Base-by-base conservation (phyloP, 2,888 invertebrate species). In the Villa cingulata region DNA sequence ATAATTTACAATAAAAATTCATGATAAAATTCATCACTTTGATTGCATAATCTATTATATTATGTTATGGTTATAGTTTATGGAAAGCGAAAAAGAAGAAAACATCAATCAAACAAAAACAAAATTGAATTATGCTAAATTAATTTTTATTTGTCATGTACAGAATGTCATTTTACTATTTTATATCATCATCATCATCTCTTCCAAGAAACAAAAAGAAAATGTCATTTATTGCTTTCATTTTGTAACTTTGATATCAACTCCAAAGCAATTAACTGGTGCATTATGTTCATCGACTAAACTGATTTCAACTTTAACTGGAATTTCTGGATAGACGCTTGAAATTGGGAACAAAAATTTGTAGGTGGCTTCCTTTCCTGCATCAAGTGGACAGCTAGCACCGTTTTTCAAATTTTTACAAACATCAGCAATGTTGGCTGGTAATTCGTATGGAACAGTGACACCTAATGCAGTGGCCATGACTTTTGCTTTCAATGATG, bases 331-430 rank as follows among this genome's bases (percentile, higher is more conserved):
- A 54, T 65, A 66, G 0, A 41, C 18, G 9, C 56, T 57, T 2
- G 58, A 60, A 10, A 65, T 49, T 37, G 58, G 63, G 46, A 68
- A 60, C 12, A 56, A 56, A 16, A 68, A 62, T 15, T 57, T 46
- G 41, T 68, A 69, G 1, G 59, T 58, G 15, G 58, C 63, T 52
- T 62, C 60, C 52, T 68, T 67, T 20, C 53, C 58, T 18, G 53
- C 52, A 37, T 63, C 55, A 14, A 68, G 54, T 15, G 68, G 67
- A 43, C 68, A 69, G 4, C 52, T 51, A 41, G 62, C 64, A 4
- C 56, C 63, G 12, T 62, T 54, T 43, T 60, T 18, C 12, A 65
- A 53, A 48, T 62, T 59, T 0, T 32, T 20, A 50, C 68, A 68
- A 2, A 62, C 66, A 48, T 65, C 50, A 20, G 61, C 57, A 0